Percentiles rank a stretch among this genome's conserved stretches.
Conservation (phyloP, 2,797 vertebrate species). For the Anisognathus igniventris region DNA sequence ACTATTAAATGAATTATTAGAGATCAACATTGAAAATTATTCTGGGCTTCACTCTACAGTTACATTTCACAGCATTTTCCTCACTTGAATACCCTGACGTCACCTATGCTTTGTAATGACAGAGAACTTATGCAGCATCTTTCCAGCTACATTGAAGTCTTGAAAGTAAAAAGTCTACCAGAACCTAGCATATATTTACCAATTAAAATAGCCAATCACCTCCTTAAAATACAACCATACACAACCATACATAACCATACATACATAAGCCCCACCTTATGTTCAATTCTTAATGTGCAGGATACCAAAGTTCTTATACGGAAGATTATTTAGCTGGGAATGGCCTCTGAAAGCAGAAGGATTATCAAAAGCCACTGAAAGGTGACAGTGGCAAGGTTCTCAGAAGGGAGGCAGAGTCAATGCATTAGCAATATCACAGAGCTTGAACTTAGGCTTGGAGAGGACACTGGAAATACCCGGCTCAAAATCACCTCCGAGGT, state of each 20-base stretch:
- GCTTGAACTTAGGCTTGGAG: not conserved
- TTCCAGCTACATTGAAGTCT: conserved; percentile 10
- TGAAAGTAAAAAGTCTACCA: conserved; percentile 32
- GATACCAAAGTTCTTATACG: not conserved
- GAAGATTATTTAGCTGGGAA: not conserved
- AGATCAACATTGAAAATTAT: not conserved
- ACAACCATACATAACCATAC: not conserved
- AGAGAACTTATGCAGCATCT: not conserved
- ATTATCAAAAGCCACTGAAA: not conserved
- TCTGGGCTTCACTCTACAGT: not conserved
- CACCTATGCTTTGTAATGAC: conserved; percentile 12
- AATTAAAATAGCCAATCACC: not conserved
- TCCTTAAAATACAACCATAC: not conserved
- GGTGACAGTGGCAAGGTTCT: not conserved
- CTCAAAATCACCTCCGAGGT: not conserved
- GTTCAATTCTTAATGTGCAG: not conserved
- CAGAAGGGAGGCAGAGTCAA: not conserved
- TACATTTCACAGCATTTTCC: conserved; percentile 19
- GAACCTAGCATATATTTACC: not conserved
- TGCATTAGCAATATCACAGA: not conserved
- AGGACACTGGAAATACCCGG: not conserved
- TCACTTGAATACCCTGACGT: conserved; percentile 38
- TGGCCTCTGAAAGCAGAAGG: not conserved
- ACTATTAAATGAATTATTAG: not conserved
- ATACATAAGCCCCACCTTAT: not conserved